Conservation (phyloP, 2,797 vertebrate genomes). For the Xyrichtys novacula region DNA sequence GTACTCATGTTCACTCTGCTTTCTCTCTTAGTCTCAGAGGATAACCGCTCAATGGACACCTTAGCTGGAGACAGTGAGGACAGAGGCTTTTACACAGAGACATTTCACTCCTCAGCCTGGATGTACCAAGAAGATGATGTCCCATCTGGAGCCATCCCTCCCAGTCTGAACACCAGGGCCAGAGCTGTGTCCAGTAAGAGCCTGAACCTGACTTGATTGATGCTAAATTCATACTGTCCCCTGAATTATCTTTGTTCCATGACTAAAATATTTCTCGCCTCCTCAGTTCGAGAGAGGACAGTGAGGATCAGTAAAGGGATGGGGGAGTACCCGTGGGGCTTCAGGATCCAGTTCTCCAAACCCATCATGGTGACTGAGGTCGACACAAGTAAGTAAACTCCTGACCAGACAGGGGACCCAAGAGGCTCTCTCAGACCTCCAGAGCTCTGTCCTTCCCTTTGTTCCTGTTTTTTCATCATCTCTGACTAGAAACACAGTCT, state of each 20-base stretch:
- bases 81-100: conserved; percentile 92
- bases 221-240: no score
- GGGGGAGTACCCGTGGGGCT: conserved; percentile 94
- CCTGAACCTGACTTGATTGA: no score
- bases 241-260: no score
- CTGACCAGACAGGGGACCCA: no score
- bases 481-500: no score
- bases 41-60: conserved; percentile 84
- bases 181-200: conserved; percentile 87
- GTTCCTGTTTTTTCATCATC: no score
- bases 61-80: conserved; percentile 83
- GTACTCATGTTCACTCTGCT: background rate
- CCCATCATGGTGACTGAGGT: conserved; percentile 94
- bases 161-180: conserved; percentile 84
- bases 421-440: no score
- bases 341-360: conserved; percentile 94
- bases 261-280: background rate
- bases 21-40: conserved; percentile 85
- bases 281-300: conserved; percentile 90
- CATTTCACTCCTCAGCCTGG: conserved; percentile 93
- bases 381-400: conserved; percentile 90
- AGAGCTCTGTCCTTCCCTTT: no score
- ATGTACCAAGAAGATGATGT: conserved; percentile 90
- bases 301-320: conserved; percentile 90
- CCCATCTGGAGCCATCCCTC: conserved; percentile 65